Conservation (phyloP, 2,888 invertebrate genomes). For the Sialis lutaria region DNA sequence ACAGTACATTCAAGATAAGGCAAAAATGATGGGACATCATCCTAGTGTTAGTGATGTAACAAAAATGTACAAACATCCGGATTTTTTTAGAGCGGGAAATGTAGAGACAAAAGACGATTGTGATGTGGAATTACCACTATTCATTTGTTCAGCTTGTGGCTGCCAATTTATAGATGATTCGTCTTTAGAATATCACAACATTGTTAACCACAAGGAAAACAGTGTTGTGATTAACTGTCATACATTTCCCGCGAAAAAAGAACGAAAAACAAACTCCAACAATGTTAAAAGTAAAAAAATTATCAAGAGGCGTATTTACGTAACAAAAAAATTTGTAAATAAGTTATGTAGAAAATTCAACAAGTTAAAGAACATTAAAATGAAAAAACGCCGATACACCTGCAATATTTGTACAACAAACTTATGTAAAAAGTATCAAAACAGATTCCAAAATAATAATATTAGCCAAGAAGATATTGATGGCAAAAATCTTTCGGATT, state of each 20-base stretch:
- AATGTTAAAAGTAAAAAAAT: constrained; percentile 20
- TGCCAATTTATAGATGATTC: constrained; percentile 33
- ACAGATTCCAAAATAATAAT: too few relatives aligned
- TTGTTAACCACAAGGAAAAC: constrained; percentile 23
- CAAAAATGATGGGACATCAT: constrained; percentile 1
- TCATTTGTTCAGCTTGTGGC: constrained; percentile 32
- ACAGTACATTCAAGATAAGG: constrained; percentile 4
- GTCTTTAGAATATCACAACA: constrained; percentile 28
- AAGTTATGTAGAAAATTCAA: too few relatives aligned
- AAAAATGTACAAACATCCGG: constrained; percentile 18
- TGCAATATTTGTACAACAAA: neutral
- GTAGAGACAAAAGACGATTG: constrained; percentile 15
- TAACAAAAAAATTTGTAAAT: too few relatives aligned
- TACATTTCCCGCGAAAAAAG: constrained; percentile 29
- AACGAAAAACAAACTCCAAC: constrained; percentile 23
- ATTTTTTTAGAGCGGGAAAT: constrained; percentile 48
- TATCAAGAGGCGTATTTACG: constrained; percentile 11
- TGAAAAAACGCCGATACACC: neutral
- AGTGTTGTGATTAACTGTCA: constrained; percentile 8
- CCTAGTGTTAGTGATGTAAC: constrained; percentile 5
- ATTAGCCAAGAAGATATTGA: too few relatives aligned
- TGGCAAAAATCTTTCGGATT: too few relatives aligned
- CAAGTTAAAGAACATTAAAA: too few relatives aligned
- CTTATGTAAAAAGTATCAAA: neutral
- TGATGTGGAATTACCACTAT: constrained; percentile 26